These are phyloP conservation scores for Peromyscus californicus DNA, from an alignment of 2,113 vertebrate species.

Conservation along the genomic window DNA sequence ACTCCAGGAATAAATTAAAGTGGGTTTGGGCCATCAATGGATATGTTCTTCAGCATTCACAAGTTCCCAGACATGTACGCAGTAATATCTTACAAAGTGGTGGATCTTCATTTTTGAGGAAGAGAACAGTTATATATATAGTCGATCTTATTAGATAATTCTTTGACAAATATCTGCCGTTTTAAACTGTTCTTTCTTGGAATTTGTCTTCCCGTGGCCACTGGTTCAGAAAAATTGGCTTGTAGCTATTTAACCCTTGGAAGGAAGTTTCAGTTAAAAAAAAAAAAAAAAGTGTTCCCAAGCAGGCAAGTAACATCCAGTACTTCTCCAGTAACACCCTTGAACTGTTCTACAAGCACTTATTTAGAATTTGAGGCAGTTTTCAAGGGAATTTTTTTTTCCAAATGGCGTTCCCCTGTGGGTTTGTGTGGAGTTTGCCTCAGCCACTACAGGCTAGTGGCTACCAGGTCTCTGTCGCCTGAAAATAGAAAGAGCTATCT, in stretches of 20 bases:
- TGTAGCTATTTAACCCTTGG: neutral
- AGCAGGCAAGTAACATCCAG: too few relatives aligned
- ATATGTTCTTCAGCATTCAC: neutral
- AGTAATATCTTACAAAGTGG: neutral
- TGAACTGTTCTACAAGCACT: neutral
- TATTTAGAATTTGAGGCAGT: neutral
- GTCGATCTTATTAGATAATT: neutral
- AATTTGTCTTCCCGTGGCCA: neutral
- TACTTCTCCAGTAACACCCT: accelerated
- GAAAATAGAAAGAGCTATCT: neutral
- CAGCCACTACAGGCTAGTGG: neutral
- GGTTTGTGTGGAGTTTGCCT: neutral
- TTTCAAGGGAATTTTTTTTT: neutral
- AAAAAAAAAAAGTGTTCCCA: neutral
- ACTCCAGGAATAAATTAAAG: neutral
- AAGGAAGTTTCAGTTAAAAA: neutral
- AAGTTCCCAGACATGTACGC: too few relatives aligned
- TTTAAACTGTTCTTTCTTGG: neutral
- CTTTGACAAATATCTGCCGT: neutral
- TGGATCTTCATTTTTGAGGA: neutral
- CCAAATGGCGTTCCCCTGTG: neutral
- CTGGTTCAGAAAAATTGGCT: neutral
- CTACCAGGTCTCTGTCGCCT: neutral
- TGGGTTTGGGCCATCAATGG: neutral
- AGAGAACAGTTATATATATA: neutral